These are phyloP conservation scores for Lagothrix lagotricha DNA, from an alignment of 2,797 vertebrate genomes.

Conservation along the genomic window DNA sequence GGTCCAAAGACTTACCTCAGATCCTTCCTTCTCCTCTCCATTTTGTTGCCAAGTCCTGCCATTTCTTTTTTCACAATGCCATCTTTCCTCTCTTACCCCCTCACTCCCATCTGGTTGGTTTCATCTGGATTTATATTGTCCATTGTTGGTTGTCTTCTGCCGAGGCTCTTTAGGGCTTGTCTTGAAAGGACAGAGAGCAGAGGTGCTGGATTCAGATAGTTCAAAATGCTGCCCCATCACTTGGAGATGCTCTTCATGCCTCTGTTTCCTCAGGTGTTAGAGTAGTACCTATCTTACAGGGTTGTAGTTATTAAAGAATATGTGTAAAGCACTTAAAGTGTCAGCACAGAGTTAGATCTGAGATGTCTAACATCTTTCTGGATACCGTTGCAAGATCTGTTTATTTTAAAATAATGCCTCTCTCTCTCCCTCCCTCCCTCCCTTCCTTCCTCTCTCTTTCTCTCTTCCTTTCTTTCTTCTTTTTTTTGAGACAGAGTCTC, in stretches of 20 bases:
- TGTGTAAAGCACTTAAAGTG: not conserved
- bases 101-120: not conserved
- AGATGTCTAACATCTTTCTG: not conserved
- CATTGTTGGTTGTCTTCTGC: not conserved
- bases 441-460: accelerated
- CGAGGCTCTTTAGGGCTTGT: not conserved
- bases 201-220: not conserved
- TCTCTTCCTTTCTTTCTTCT: too few species aligned
- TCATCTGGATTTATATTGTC: not conserved
- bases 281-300: not conserved
- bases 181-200: not conserved
- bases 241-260: not conserved
- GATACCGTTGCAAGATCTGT: not conserved
- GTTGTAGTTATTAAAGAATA: not conserved
- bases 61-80: not conserved
- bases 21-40: not conserved
- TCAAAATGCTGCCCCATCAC: not conserved
- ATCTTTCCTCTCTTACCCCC: not conserved
- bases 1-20: not conserved
- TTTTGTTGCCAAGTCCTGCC: not conserved
- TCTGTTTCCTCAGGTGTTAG: not conserved
- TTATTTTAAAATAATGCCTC: not conserved
- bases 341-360: not conserved
- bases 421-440: too few species aligned
- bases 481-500: not conserved